Percentiles rank a stretch among this genome's conserved stretches.
Conservation (phyloP, 2,888 invertebrate species). For the Blera fallax region DNA sequence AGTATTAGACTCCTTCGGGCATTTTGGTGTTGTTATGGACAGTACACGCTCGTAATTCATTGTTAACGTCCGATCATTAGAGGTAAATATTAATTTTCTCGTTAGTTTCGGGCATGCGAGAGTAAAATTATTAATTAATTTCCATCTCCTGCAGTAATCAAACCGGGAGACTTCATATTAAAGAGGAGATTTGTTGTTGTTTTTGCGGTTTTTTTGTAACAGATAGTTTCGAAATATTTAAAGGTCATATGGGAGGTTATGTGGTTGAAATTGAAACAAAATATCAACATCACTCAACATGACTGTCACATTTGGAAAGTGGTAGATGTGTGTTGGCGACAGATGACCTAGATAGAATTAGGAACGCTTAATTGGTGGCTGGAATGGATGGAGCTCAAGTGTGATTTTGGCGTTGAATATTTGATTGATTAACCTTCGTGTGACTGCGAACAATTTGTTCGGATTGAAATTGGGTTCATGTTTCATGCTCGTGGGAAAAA, state of each 20-base stretch:
- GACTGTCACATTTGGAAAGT: no score
- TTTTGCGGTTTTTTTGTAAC: neutral
- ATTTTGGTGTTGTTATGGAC: neutral
- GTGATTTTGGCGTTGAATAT: neutral
- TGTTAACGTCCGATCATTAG: conserved; percentile 45
- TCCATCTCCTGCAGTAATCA: neutral
- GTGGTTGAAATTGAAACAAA: neutral
- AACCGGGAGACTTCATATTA: neutral
- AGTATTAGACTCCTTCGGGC: neutral
- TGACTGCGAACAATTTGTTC: neutral
- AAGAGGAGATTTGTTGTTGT: neutral
- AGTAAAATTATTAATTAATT: conserved; percentile 21
- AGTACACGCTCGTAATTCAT: conserved; percentile 38
- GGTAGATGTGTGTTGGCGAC: neutral
- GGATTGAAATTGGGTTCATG: no score
- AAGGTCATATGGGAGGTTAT: neutral
- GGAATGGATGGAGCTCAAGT: neutral
- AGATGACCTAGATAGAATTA: neutral
- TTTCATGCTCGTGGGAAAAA: no score
- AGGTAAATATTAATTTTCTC: conserved; percentile 42
- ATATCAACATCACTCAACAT: neutral
- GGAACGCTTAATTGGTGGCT: neutral
- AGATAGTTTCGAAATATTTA: neutral
- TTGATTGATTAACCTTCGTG: neutral
- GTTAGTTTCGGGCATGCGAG: conserved; percentile 7